A percentile compares a stretch with the other conserved stretches of the same genome.
Conservation (phyloP, 2,888 invertebrate species). For the Protodeltote pygarga region DNA sequence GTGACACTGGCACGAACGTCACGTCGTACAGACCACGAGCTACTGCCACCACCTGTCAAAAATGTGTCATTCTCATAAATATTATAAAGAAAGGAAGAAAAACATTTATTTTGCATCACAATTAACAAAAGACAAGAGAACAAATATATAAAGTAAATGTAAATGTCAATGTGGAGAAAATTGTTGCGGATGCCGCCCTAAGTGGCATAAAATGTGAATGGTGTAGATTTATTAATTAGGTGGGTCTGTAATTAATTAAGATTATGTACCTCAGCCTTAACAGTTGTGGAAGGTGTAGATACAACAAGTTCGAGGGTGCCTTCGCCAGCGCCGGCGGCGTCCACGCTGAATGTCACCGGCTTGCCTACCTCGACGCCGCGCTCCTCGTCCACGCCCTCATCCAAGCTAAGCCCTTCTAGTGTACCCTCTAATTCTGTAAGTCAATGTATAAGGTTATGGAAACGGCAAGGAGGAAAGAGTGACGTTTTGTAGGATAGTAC, state of each 20-base stretch:
- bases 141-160: too few relatives aligned
- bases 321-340: constrained; percentile 97
- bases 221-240: too few relatives aligned
- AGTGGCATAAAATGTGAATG: too few relatives aligned
- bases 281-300: constrained; percentile 94
- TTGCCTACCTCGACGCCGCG: constrained; percentile 90
- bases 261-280: constrained; percentile 92
- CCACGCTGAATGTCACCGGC: constrained; percentile 96
- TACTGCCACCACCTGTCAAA: constrained; percentile 93
- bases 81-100: too few relatives aligned
- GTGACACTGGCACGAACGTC: constrained; percentile 96
- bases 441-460: not conserved
- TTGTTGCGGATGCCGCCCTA: too few relatives aligned
- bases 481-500: too few relatives aligned
- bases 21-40: constrained; percentile 97
- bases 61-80: not conserved
- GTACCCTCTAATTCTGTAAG: constrained; percentile 84
- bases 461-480: not conserved
- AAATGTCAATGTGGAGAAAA: too few relatives aligned
- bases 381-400: constrained; percentile 78
- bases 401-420: constrained; percentile 79
- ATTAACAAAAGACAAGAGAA: too few relatives aligned
- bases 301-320: constrained; percentile 97
- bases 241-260: too few relatives aligned
- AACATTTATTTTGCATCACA: too few relatives aligned